Base-by-base conservation (phyloP, 2,888 invertebrate genomes). In the Drosophila histrio region DNA sequence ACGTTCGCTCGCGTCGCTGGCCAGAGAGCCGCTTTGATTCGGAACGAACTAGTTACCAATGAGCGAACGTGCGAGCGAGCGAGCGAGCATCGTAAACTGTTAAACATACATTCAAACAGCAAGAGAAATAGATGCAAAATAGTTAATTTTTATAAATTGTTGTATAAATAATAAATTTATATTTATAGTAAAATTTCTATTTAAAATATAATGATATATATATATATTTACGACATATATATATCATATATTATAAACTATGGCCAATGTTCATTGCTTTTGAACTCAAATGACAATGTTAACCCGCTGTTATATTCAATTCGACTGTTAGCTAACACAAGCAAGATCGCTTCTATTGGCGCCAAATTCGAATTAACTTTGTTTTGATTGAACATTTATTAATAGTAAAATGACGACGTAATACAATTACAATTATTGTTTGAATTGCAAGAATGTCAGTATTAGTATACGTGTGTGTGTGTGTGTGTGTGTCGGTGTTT, bases 361-460 rank as follows among this genome's bases (percentile, higher is more conserved):
- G 72, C 47, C 57, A 72, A 44, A 26, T 24, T 19, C 1, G 8
- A n/a, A 19, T 43, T 13, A n/a, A n/a, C 11, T 38, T 21, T 13
- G 6, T 22, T 65, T 71, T 47, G 61, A 58, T 38, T 65, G 54
- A 74, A 74, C 76, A 66, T 74, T 73, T 71, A 82, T 82, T 81
- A 67, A 59, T 79, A 79, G 56, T 81, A 73, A 77, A 83, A 81
- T 79, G 83, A 86, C 59, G 77, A 56, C 63, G 26, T 50, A 59
- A 56, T 38, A 67, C 74, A 64, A 70, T 52, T 59, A 58, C 56
- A 62, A 73, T 70, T 80, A 74, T 62, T 58, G 44, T 68, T 64
- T 72, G 46, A 87, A 84, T 82, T 62, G 78, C 84, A 80, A 84
- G 66, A 67, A 73, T 71, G 62, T 59, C 69, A 46, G 49, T 73